These are phyloP conservation scores for Amiota communis DNA, from an alignment of 2,888 invertebrate species.

Conservation along the genomic window DNA sequence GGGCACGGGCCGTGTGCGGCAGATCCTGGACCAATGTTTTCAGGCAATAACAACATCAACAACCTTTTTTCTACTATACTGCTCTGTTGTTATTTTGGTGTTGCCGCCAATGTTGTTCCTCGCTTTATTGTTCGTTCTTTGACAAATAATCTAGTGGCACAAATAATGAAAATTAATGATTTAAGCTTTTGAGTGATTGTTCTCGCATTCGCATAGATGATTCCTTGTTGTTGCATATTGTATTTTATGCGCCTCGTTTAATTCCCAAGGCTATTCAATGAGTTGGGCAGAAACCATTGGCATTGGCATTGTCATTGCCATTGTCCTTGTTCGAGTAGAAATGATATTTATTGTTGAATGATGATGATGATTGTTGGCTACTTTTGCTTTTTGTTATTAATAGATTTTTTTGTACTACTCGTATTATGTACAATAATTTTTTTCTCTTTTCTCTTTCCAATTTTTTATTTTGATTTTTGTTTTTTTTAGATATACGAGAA, in stretches of 20 bases:
- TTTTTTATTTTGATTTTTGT: too few species aligned
- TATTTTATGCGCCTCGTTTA: neutral
- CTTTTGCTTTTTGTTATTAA: neutral
- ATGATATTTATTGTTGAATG: constrained; percentile 5
- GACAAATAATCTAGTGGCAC: constrained; percentile 19
- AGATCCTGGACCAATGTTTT: neutral
- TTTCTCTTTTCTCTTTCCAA: too few species aligned
- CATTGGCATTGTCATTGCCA: too few species aligned
- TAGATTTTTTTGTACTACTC: too few species aligned
- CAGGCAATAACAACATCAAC: neutral
- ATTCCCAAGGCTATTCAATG: constrained; percentile 4
- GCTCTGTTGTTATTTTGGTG: neutral
- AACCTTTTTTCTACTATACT: too few species aligned
- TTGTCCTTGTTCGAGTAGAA: constrained; percentile 1
- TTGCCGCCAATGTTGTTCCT: neutral
- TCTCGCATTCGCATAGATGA: neutral
- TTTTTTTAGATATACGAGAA: too few species aligned
- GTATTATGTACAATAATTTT: too few species aligned
- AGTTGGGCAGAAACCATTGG: neutral
- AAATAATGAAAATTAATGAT: constrained; percentile 25
- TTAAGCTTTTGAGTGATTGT: constrained; percentile 18
- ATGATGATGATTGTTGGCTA: constrained; percentile 13
- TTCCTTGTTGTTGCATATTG: too few species aligned
- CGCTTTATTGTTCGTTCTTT: neutral
- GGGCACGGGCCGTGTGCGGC: neutral